phyloP scores from a whole-genome alignment of 2,113 vertebrate species.

The Daubentonia madagascariensis region DNA sequence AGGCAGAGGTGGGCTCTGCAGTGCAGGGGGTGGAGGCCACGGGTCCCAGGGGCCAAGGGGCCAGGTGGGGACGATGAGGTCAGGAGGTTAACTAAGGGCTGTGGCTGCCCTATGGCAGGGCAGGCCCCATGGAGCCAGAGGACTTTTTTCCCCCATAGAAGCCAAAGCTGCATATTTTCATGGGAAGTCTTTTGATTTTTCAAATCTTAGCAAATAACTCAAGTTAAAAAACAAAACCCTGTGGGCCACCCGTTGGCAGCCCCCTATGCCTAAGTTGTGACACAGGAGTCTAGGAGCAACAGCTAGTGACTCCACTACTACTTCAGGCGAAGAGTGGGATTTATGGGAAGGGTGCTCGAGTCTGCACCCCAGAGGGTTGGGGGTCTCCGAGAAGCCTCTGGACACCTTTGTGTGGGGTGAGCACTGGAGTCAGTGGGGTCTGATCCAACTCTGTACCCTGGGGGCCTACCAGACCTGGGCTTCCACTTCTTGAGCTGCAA shows the following conservation, averaged over 20 bases:
- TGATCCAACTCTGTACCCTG: accelerated
- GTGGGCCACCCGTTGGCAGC: background rate
- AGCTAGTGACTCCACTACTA: background rate
- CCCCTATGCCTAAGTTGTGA: background rate
- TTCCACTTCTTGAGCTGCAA: background rate
- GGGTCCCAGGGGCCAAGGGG: background rate
- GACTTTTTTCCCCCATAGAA: background rate
- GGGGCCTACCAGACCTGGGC: accelerated
- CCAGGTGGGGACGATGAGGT: background rate
- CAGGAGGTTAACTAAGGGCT: too few species aligned
- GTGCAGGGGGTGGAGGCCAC: background rate
- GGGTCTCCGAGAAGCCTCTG: background rate
- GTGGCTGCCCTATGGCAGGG: background rate
- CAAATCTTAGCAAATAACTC: background rate
- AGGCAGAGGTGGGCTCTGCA: background rate
- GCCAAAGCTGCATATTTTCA: background rate
- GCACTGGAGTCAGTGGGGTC: background rate
- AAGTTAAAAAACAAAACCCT: background rate
- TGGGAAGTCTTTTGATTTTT: background rate
- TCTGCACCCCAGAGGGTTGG: background rate
- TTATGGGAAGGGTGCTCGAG: background rate
- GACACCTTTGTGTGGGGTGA: background rate
- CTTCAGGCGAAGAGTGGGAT: background rate
- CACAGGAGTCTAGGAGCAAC: background rate
- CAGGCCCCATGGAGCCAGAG: background rate